Conservation (phyloP, 2,113 vertebrate species). For the Sinocyclocheilus anshuiensis region DNA sequence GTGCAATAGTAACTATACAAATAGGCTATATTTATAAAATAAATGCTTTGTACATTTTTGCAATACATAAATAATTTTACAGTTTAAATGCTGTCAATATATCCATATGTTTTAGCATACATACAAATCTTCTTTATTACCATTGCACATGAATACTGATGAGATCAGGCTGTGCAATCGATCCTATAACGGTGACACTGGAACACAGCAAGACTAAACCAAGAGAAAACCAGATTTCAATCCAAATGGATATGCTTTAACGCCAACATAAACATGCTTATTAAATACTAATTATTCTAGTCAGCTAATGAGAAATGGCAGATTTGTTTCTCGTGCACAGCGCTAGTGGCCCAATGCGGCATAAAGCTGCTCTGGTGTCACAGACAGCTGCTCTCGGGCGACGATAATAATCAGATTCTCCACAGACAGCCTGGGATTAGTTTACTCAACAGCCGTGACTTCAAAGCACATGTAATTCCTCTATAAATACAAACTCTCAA, state of each 20-base stretch:
- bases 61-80: not conserved
- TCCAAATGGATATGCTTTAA: not conserved
- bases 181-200: not conserved
- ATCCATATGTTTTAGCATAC: not conserved
- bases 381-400: constrained; percentile 21
- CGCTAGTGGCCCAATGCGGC: not conserved
- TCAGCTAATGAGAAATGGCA: constrained; percentile 27
- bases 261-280: constrained; percentile 1
- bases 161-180: not conserved
- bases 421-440: constrained; percentile 52
- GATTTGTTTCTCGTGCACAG: constrained; percentile 13
- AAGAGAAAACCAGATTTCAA: not conserved
- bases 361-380: constrained; percentile 27
- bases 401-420: constrained; percentile 50
- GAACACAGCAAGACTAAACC: not conserved
- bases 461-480: constrained; percentile 43
- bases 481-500: constrained; percentile 40
- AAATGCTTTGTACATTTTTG: not conserved
- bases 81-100: not conserved
- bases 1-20: not conserved
- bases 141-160: not conserved
- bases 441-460: constrained; percentile 43
- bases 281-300: constrained; percentile 39
- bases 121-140: not conserved
- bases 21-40: not conserved